Percentiles rank a stretch among this genome's conserved stretches.
Conservation (phyloP, 2,113 vertebrate species). For the Oplegnathus fasciatus region DNA sequence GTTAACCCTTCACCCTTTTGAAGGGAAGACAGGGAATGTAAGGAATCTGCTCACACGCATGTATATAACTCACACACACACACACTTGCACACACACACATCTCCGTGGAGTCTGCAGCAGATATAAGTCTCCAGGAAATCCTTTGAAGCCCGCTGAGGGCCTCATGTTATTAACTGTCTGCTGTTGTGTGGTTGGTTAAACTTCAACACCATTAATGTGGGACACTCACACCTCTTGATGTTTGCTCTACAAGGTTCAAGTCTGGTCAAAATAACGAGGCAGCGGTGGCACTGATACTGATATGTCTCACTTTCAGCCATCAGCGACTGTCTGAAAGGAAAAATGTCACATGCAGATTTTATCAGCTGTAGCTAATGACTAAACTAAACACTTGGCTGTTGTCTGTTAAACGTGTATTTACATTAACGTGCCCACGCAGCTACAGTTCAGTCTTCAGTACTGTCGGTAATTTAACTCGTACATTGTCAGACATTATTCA, state of each 20-base stretch:
- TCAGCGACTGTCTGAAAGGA: too few relatives aligned
- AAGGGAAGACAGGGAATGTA: slow-evolving; percentile 67
- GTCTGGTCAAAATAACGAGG: not conserved
- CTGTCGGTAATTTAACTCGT: not conserved
- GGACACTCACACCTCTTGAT: slow-evolving; percentile 29
- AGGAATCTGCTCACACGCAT: slow-evolving; percentile 72
- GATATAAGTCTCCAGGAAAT: slow-evolving; percentile 64
- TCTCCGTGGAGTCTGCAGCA: slow-evolving; percentile 52
- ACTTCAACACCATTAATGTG: slow-evolving; percentile 33
- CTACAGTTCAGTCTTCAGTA: not conserved
- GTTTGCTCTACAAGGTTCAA: slow-evolving; percentile 24
- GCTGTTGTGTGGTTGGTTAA: slow-evolving; percentile 49
- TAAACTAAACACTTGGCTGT: not conserved
- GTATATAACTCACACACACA: slow-evolving; percentile 43
- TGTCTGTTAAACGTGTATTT: not conserved
- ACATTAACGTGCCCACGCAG: not conserved
- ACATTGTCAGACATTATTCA: too few relatives aligned
- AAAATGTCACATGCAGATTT: not conserved
- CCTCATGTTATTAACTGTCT: slow-evolving; percentile 50
- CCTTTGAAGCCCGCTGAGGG: slow-evolving; percentile 64
- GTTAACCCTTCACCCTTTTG: slow-evolving; percentile 68
- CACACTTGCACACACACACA: slow-evolving; percentile 44
- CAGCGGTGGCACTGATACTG: not conserved
- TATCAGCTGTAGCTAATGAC: not conserved
- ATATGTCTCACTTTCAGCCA: not conserved